Evolutionary conservation across 2,888 invertebrate genomes (phyloP).

Genomic region (Linhomoeus sp.): DNA sequence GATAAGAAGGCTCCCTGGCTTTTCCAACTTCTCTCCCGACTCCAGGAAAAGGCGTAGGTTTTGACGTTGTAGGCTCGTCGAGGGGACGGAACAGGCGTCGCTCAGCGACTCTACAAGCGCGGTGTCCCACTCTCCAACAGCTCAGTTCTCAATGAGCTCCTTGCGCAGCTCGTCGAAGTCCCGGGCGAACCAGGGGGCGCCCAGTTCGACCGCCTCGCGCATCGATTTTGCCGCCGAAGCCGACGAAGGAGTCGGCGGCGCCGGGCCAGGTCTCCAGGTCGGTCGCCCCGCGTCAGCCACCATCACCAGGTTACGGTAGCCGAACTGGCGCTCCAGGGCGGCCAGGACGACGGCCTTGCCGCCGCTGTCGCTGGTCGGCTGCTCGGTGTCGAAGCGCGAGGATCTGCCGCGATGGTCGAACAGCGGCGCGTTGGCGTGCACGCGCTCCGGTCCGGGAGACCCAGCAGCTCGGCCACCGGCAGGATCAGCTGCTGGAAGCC

Average conservation of each 20-base stretch:
- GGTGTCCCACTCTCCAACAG: too few relatives aligned
- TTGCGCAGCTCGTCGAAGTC: conserved; percentile 25
- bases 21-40: too few relatives aligned
- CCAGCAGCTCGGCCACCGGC: conserved; percentile 61
- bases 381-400: conserved; percentile 73
- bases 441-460: conserved; percentile 54
- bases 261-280: conserved; percentile 86
- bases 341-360: conserved; percentile 74
- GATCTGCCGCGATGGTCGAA: conserved; percentile 59
- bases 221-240: conserved; percentile 45
- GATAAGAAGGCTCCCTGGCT: too few relatives aligned
- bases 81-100: too few relatives aligned
- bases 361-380: conserved; percentile 71
- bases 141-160: too few relatives aligned
- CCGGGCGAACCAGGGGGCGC: conserved; percentile 32
- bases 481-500: conserved; percentile 63
- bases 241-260: conserved; percentile 48
- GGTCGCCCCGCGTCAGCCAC: conserved; percentile 90
- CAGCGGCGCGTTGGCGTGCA: conserved; percentile 73
- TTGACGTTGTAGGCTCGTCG: too few relatives aligned
- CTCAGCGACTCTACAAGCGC: too few relatives aligned
- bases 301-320: conserved; percentile 57
- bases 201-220: conserved; percentile 25
- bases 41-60: too few relatives aligned
- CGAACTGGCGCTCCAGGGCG: conserved; percentile 48